Evolutionary conservation across 2,888 invertebrate species (phyloP).

Genomic region (Atethmia centrago): DNA sequence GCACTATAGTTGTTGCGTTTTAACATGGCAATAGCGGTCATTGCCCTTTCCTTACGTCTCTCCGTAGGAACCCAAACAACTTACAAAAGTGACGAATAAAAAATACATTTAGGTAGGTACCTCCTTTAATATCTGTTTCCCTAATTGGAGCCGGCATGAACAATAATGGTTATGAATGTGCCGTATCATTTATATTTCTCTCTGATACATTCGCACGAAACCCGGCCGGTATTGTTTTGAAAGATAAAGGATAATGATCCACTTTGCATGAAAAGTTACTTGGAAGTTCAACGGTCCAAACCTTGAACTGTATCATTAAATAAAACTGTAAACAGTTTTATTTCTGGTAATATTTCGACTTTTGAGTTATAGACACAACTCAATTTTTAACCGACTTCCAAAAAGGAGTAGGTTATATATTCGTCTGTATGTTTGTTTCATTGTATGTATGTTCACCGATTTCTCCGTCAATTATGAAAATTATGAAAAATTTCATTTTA

Average conservation of each 20-base stretch:
- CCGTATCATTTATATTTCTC: slow-evolving; percentile 23
- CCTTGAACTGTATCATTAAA: slow-evolving; percentile 6
- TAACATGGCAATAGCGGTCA: too few species aligned
- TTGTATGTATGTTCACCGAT: too few species aligned
- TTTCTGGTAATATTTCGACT: background rate
- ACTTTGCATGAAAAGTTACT: slow-evolving; percentile 33
- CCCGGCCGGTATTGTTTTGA: slow-evolving; percentile 17
- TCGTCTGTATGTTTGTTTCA: too few species aligned
- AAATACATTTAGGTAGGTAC: background rate
- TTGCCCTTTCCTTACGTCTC: too few species aligned
- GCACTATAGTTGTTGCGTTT: too few species aligned
- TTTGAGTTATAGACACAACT: too few species aligned
- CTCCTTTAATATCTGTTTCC: background rate
- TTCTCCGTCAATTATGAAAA: too few species aligned
- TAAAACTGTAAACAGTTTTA: background rate
- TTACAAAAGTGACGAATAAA: background rate
- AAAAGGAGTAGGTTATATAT: too few species aligned
- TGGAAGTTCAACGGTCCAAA: slow-evolving; percentile 11
- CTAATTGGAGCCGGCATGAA: slow-evolving; percentile 24
- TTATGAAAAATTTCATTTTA: too few species aligned
- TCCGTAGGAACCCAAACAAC: too few species aligned
- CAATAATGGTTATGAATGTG: slow-evolving; percentile 31
- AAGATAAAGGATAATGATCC: slow-evolving; percentile 23
- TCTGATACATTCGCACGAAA: slow-evolving; percentile 16
- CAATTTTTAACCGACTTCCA: too few species aligned